Evolutionary conservation across 1,140 invertebrate species (phyloP).

Genomic region (Sminthurinus signatus): DNA sequence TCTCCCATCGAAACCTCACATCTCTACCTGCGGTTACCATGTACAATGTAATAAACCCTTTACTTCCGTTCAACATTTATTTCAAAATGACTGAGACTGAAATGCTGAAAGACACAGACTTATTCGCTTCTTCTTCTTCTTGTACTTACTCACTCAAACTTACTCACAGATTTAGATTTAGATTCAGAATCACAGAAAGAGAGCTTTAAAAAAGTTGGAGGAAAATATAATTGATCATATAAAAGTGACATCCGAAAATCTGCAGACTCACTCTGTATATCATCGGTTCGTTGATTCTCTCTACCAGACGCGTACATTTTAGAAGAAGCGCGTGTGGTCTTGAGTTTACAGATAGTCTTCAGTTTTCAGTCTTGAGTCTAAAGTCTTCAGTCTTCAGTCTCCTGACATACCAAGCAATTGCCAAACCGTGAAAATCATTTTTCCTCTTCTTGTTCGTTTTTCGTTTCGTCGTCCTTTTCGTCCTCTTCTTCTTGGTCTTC

Average conservation of each 20-base stretch:
- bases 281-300: constrained; percentile 8
- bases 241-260: constrained; percentile 16
- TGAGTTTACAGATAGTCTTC: neutral
- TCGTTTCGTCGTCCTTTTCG: neutral
- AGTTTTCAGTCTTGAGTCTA: no score
- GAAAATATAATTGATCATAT: constrained; percentile 18
- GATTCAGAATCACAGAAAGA: no score
- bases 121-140: no score
- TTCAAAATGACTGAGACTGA: neutral
- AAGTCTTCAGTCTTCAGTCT: no score
- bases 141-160: no score
- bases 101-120: neutral
- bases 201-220: no score
- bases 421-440: constrained; percentile 16
- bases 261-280: constrained; percentile 4
- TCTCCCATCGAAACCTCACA: constrained; percentile 17
- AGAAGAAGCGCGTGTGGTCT: constrained; percentile 16
- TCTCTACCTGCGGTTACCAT: constrained; percentile 10
- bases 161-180: no score
- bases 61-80: constrained; percentile 5
- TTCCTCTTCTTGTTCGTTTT: neutral
- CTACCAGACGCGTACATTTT: no score
- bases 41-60: constrained; percentile 18
- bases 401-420: constrained; percentile 9
- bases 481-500: neutral